A percentile compares a stretch with the other conserved stretches of the same genome.
Evolutionary conservation across 2,113 vertebrate species (phyloP).

Genomic region (Asarcornis scutulata): DNA sequence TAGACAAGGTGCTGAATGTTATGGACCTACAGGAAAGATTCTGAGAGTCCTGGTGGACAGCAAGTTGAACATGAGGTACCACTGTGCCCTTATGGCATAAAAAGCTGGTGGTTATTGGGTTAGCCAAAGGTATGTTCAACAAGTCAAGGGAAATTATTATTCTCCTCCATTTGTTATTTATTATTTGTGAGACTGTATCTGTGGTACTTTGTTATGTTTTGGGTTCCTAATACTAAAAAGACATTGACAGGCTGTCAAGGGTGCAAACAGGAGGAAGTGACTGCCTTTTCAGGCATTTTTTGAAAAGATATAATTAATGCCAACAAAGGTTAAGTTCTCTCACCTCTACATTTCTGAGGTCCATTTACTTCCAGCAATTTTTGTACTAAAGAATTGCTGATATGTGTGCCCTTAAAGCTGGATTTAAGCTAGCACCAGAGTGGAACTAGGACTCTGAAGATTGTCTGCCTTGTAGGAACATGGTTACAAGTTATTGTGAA

Average conservation of each 20-base stretch:
- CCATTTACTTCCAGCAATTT: neutral
- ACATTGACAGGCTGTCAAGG: neutral
- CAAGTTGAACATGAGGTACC: neutral
- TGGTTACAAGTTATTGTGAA: neutral
- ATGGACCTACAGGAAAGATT: neutral
- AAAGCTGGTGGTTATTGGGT: neutral
- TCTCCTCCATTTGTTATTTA: neutral
- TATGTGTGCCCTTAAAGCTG: neutral
- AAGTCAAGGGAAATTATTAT: neutral
- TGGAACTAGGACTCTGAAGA: neutral
- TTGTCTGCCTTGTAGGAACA: neutral
- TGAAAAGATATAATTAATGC: neutral
- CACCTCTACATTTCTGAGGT: neutral
- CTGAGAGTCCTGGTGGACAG: neutral
- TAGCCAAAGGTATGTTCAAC: neutral
- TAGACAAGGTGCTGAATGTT: neutral
- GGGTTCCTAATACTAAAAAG: neutral
- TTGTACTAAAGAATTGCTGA: neutral
- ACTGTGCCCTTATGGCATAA: neutral
- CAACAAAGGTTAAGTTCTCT: neutral
- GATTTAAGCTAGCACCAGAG: neutral
- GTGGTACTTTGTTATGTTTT: neutral
- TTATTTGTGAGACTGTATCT: neutral
- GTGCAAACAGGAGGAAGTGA: neutral
- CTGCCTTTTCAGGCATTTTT: neutral